Evolutionary conservation across 2,797 vertebrate genomes (phyloP).

Genomic region (Pampus argenteus): DNA sequence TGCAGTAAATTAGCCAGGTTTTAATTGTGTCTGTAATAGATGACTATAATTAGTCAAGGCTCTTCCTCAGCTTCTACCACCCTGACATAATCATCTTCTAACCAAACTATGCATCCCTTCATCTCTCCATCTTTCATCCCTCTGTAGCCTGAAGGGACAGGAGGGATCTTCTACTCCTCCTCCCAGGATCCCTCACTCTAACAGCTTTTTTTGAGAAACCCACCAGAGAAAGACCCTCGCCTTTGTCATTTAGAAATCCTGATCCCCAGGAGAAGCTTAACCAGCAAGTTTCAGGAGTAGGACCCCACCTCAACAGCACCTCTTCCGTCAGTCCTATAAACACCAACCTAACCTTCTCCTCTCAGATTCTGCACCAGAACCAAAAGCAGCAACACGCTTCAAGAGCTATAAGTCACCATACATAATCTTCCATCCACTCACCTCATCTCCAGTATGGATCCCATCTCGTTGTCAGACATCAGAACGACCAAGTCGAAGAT

Average conservation of each 20-base stretch:
- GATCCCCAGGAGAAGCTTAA: background rate
- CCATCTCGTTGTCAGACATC: no score
- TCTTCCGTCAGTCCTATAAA: no score
- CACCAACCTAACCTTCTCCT: no score
- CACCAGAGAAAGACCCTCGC: slow-evolving; percentile 38
- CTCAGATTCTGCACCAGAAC: no score
- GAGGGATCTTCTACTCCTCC: slow-evolving; percentile 66
- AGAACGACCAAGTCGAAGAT: no score
- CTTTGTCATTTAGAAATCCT: slow-evolving; percentile 31
- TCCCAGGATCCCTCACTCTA: slow-evolving; percentile 57
- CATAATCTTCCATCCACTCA: no score
- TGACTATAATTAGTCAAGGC: slow-evolving; percentile 84
- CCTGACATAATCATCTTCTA: slow-evolving; percentile 80
- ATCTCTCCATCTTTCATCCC: slow-evolving; percentile 66
- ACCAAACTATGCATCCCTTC: slow-evolving; percentile 72
- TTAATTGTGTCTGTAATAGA: slow-evolving; percentile 86
- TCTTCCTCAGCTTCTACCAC: slow-evolving; percentile 76
- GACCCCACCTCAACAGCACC: no score
- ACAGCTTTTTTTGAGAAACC: slow-evolving; percentile 49
- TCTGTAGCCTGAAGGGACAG: slow-evolving; percentile 68
- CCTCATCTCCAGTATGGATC: no score
- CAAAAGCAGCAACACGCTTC: no score
- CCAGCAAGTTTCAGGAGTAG: no score
- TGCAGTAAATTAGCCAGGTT: slow-evolving; percentile 83
- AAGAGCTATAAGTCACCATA: no score